Base-by-base conservation (phyloP, 1,140 invertebrate genomes). In the Sarcophaga bullata region DNA sequence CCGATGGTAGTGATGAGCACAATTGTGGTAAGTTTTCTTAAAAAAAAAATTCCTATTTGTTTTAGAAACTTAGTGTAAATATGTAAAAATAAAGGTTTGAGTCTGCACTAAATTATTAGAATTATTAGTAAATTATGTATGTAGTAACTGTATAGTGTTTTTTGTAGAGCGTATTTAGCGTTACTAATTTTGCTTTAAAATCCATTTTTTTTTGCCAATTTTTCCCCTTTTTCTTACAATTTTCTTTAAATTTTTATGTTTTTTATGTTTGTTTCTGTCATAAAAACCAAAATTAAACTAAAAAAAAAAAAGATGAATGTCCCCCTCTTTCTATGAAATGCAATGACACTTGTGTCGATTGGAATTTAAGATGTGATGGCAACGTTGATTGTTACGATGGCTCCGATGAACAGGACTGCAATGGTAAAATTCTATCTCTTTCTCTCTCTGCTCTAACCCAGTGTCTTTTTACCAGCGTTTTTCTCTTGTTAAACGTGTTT, bases 1-100 rank as follows among this genome's bases (percentile, higher is more conserved):
- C 91, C 76, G 93, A 94, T 90, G 92, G 91, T 49, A 94, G 93
- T 90, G 95, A 97, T 90, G 96, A 97, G 90, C 89, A 91, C 80
- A 87, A 92, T 85, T 95, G 94, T 86, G 85, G 91, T 92, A 92
- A 92, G 90, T 85, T 19, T 73, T 2, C 15, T 10, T 11, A 5
- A n/a, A 6, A 47, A 75, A 13, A 47, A 48, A 75, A 47, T 3
- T 15, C 68, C 8, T 8, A 8, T 72, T n/a, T n/a, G 0, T 80
- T 19, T 19, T 80, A 52, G 15, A 58, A 13, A 13, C n/a, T 58
- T 58, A 3, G 3, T n/a, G n/a, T n/a, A 58, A 58, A 58, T 58
- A 37, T 37, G 25, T 37, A 37, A 37, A 37, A 37, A 37, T 37
- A 37, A 37, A 37, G 25, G 25, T 37, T 37, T 37, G 4, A 37